phyloP scores from a whole-genome alignment of 2,113 vertebrate species.

The Ameiurus melas region DNA sequence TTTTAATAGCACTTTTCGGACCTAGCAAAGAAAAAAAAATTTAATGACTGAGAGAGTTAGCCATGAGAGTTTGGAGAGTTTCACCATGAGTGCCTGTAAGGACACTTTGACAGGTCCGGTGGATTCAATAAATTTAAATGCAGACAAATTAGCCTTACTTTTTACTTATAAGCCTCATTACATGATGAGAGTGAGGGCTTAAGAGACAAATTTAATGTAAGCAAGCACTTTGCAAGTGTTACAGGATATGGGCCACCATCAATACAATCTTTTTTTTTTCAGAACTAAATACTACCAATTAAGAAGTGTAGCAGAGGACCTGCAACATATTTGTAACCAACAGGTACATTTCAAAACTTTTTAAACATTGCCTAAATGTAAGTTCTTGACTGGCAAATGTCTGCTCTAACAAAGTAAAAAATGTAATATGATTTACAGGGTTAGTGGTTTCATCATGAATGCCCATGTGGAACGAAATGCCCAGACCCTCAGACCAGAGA shows the following conservation, averaged over 20 bases:
- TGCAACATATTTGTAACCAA: not conserved
- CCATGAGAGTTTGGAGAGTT: not conserved
- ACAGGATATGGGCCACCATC: conserved; percentile 4
- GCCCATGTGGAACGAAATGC: conserved; percentile 50
- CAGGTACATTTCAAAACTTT: not conserved
- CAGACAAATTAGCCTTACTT: not conserved
- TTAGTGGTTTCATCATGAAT: conserved; percentile 55
- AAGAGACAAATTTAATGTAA: not conserved
- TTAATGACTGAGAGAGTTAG: not conserved
- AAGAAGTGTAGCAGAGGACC: conserved; percentile 9
- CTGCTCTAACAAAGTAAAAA: not conserved
- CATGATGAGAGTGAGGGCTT: not conserved
- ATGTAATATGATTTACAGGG: conserved; percentile 2
- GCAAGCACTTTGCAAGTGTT: not conserved
- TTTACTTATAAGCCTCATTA: not conserved
- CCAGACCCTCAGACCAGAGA: conserved; percentile 72
- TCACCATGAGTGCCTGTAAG: conserved; percentile 53
- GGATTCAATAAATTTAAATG: not conserved
- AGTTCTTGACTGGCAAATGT: not conserved
- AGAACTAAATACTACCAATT: conserved; percentile 16
- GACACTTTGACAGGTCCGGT: not conserved
- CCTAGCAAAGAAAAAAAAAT: not conserved
- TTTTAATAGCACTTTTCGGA: not conserved
- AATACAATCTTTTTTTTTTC: not conserved
- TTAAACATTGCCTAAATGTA: not conserved